Conservation (phyloP, 2,888 invertebrate genomes). For the Allygus modestus region DNA sequence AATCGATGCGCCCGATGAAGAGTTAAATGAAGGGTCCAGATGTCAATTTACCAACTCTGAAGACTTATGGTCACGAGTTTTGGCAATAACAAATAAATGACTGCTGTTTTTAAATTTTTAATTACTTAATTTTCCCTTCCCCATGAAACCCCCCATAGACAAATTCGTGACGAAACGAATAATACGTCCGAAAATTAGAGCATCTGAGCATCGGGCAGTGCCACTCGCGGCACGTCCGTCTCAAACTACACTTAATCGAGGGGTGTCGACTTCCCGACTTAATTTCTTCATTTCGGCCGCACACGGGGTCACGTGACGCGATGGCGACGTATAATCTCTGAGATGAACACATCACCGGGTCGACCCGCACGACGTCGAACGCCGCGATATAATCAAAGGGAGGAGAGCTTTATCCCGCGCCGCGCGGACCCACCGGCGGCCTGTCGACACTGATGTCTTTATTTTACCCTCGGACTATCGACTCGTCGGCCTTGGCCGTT, state of each 20-base stretch:
- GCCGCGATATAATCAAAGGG: slow-evolving; percentile 23
- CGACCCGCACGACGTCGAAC: slow-evolving; percentile 17
- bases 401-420: slow-evolving; percentile 44
- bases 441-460: slow-evolving; percentile 59
- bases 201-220: neutral
- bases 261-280: neutral
- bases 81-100: too few relatives aligned
- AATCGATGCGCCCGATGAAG: too few relatives aligned
- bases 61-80: too few relatives aligned
- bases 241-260: neutral
- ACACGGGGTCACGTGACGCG: slow-evolving; percentile 21
- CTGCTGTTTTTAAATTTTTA: too few relatives aligned
- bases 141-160: neutral
- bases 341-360: slow-evolving; percentile 55
- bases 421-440: slow-evolving; percentile 30
- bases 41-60: too few relatives aligned
- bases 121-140: neutral
- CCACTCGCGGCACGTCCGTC: neutral
- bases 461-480: slow-evolving; percentile 42
- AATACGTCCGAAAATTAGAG: neutral
- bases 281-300: slow-evolving; percentile 35
- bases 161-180: neutral
- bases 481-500: slow-evolving; percentile 49
- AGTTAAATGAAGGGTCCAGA: too few relatives aligned
- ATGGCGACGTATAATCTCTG: slow-evolving; percentile 43